Conservation (phyloP, 2,888 invertebrate genomes). For the Callosobruchus maculatus region DNA sequence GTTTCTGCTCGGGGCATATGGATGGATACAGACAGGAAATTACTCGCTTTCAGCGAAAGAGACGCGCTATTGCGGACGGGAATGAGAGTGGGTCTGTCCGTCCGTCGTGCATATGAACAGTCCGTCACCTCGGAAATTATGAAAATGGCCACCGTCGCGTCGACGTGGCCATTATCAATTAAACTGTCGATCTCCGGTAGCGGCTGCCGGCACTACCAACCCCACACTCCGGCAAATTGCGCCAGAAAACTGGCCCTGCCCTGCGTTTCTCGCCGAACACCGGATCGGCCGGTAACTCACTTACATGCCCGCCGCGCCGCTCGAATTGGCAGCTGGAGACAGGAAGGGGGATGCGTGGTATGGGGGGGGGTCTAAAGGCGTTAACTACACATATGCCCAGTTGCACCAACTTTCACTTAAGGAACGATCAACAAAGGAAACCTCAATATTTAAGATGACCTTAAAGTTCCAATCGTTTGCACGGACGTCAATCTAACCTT, state of each 20-base stretch:
- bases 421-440: too few species aligned
- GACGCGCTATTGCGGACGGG: not conserved
- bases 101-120: not conserved
- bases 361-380: too few species aligned
- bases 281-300: not conserved
- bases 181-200: slow-evolving; percentile 36
- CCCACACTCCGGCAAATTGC: slow-evolving; percentile 7
- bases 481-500: too few species aligned
- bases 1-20: too few species aligned
- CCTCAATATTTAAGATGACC: too few species aligned
- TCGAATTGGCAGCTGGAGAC: too few species aligned
- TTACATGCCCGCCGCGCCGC: not conserved
- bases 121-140: not conserved
- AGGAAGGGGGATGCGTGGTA: too few species aligned
- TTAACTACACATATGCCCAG: too few species aligned
- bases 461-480: too few species aligned
- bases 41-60: not conserved
- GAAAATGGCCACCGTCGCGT: not conserved
- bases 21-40: not conserved
- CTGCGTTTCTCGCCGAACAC: not conserved
- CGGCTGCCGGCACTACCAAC: slow-evolving; percentile 7
- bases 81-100: not conserved
- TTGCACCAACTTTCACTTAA: too few species aligned
- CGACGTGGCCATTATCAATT: slow-evolving; percentile 29
- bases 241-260: slow-evolving; percentile 2